Evolutionary conservation across 1,140 invertebrate species (phyloP), one percentile per base, ranked within the genome.

Genomic region (Eupeodes corollae): DNA sequence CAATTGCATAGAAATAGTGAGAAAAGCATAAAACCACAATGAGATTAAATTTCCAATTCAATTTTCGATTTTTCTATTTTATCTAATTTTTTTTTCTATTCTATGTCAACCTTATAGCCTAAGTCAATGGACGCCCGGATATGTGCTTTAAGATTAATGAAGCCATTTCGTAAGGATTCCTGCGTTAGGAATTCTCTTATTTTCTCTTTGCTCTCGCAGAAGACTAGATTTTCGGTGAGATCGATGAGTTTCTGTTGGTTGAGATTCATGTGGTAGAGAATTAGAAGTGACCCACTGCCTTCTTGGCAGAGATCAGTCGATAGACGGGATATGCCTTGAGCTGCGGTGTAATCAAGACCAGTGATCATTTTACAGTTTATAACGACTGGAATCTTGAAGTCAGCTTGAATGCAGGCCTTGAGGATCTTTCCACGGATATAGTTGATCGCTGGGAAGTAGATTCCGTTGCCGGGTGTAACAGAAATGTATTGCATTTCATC

Each of bases 401-500:
- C 58, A 8, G 64, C 55, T 21, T 64, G 65, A 5, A 54, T 52
- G 49, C 63, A 72, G 21, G 71, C 60, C 55, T 76, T 77, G 15
- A 67, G 63, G 35, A 80, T 64, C 47, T 71, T 70, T 2, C 68
- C 59, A 2, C 73, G 59, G 2, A 85, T 45, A 53, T 74, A 77
- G 55, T 82, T 76, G 6, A 80, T 74, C 3, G 79, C 75, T 2
- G 82, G 81, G 56, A 82, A 86, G 54, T 75, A 77, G 2, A 85
- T 63, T 0, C 79, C 79, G 16, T 74, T 67, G 30, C 78, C 72
- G 2, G 79, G 78, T 39, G 72, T 75, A 2, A 84, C 63, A 2
- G 76, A 58, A 12, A 80, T 56, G 50, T 77, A 79, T 46, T 74
- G 61, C 54, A 67, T 57, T 12, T 67, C 59, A 5, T 65, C 56